Conservation (phyloP, 2,888 invertebrate species). For the Eurytoma californica region DNA sequence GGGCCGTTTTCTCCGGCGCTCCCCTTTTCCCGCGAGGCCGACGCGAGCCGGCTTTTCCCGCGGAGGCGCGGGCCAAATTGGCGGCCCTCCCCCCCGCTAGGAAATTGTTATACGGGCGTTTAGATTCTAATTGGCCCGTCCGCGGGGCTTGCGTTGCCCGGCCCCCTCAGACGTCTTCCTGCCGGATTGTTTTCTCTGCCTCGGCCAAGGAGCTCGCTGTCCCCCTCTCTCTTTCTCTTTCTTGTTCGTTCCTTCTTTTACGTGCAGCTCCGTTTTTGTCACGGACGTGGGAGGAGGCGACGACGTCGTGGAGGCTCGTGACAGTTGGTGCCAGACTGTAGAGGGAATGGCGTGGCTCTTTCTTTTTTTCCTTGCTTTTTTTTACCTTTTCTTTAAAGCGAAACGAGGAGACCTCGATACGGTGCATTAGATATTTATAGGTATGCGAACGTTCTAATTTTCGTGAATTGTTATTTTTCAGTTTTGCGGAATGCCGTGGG, state of each 20-base stretch:
- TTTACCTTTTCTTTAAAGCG: background rate
- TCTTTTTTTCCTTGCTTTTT: background rate
- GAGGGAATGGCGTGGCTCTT: slow-evolving; percentile 10
- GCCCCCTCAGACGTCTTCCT: slow-evolving; percentile 13
- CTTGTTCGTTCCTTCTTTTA: background rate
- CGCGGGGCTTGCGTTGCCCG: slow-evolving; percentile 59
- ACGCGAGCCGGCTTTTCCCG: background rate
- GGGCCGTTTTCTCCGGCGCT: background rate
- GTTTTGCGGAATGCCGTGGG: no score
- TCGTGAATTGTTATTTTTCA: no score
- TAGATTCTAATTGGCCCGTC: slow-evolving; percentile 73
- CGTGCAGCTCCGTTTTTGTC: slow-evolving; percentile 17
- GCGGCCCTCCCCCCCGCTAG: slow-evolving; percentile 13
- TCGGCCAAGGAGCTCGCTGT: background rate
- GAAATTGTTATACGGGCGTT: slow-evolving; percentile 65
- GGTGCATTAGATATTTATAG: no score
- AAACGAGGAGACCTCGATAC: background rate
- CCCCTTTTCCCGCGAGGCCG: no score
- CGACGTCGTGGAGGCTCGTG: slow-evolving; percentile 34
- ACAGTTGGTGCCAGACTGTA: slow-evolving; percentile 45
- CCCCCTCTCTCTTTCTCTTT: background rate
- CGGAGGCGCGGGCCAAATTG: slow-evolving; percentile 31
- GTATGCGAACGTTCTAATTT: no score
- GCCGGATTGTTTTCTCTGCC: slow-evolving; percentile 10
- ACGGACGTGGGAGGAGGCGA: slow-evolving; percentile 21